phyloP scores from a whole-genome alignment of 2,888 invertebrate genomes.

The Cybosia mesomella region DNA sequence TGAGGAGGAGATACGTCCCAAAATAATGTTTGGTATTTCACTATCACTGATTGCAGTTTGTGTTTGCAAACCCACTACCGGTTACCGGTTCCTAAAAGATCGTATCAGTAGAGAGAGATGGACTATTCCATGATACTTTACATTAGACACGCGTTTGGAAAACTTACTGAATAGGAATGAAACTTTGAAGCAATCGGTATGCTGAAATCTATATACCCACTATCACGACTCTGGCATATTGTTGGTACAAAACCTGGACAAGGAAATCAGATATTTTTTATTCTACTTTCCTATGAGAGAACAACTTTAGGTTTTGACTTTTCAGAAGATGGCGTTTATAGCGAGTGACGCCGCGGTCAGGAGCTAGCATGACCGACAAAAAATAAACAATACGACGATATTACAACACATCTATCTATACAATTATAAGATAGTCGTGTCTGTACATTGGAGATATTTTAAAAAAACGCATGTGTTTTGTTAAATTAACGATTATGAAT shows the following conservation, averaged over 20 bases:
- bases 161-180: neutral
- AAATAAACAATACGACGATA: neutral
- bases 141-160: neutral
- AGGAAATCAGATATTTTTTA: too few species aligned
- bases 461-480: too few species aligned
- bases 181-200: neutral
- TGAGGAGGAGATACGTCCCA: neutral
- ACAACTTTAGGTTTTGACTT: neutral
- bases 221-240: too few species aligned
- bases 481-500: too few species aligned
- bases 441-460: too few species aligned
- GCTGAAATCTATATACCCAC: too few species aligned
- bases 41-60: slow-evolving; percentile 1
- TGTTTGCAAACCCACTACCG: neutral
- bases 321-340: neutral
- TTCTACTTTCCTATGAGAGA: too few species aligned
- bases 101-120: neutral
- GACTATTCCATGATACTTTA: neutral
- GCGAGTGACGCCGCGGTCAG: neutral
- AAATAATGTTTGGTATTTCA: neutral
- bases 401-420: neutral
- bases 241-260: too few species aligned
- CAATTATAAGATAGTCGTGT: too few species aligned
- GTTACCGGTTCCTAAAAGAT: neutral
- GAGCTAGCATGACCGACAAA: neutral